These are phyloP conservation scores for Alsophila aescularia DNA, from an alignment of 2,888 invertebrate genomes.

Conservation along the genomic window DNA sequence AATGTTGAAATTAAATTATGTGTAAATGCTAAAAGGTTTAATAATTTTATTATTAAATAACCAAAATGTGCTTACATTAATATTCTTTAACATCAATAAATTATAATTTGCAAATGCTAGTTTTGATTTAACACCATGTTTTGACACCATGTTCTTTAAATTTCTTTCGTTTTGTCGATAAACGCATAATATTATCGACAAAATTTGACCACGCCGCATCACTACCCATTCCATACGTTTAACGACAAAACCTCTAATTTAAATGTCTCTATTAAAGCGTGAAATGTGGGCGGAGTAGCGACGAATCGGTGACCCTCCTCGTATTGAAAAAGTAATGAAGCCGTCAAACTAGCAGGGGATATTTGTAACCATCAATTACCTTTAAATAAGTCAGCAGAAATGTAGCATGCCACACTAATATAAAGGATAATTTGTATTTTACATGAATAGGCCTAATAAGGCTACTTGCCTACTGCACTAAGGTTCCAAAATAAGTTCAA, in stretches of 20 bases:
- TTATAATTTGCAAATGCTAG: too few species aligned
- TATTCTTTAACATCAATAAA: too few species aligned
- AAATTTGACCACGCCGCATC: conserved; percentile 36
- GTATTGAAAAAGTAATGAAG: conserved; percentile 68
- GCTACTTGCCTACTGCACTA: too few species aligned
- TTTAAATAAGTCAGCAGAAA: conserved; percentile 46
- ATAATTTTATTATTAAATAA: too few species aligned
- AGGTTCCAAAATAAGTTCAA: too few species aligned
- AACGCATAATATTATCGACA: conserved; percentile 12
- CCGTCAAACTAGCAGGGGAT: conserved; percentile 43
- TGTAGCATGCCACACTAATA: conserved; percentile 27
- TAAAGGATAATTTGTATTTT: background rate
- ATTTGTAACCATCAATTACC: conserved; percentile 48
- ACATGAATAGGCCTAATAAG: too few species aligned
- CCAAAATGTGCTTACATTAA: too few species aligned
- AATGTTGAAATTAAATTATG: too few species aligned
- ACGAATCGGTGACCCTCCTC: conserved; percentile 45
- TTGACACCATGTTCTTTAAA: background rate
- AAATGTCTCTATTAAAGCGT: conserved; percentile 66
- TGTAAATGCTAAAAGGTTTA: too few species aligned
- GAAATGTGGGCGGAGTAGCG: conserved; percentile 65
- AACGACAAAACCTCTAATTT: conserved; percentile 62
- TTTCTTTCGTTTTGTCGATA: conserved; percentile 5
- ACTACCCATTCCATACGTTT: conserved; percentile 45
- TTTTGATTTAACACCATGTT: too few species aligned